Base-by-base conservation (phyloP, 1,140 invertebrate genomes). In the Dolichoris vasculosae region DNA sequence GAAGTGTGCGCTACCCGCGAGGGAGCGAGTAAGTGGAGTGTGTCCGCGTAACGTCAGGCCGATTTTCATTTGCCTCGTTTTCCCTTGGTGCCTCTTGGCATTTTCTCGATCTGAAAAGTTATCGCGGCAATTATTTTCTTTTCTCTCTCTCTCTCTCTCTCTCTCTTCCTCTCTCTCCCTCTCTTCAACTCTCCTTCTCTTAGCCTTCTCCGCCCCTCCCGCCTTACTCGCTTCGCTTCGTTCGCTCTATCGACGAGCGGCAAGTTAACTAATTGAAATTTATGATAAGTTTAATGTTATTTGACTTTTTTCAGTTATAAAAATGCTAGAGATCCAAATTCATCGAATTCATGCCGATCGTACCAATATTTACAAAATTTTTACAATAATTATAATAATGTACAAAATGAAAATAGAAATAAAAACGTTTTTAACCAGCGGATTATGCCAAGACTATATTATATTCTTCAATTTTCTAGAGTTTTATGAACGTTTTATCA, bases 1-100 rank as follows among this genome's bases (percentile, higher is more conserved):
- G 26, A 43, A 55, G 63, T 30, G 23, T n/a, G 80, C 40, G 73
- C 9, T 83, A 20, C 64, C 35, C 40, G 51, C 35, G 40, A 38
- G 76, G 32, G 13, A 30, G 78, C 38, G 51, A 83, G 82, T 43
- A 84, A 84, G 83, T 84, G 83, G 83, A 84, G 76, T 84, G 64
- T 55, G 76, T 84, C 75, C 83, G 76, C 59, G 64, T 69, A 71
- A 67, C 75, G 83, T 79, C 76, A 77, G 76, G 7, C 77, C 64
- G 51, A 81, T 83, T 83, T 83, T 83, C 82, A 77, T 83, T 77
- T 77, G 73, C 55, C 73, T 83, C 82, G 40, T 46, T 51, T 64
- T 30, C 78, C 40, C 9, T 9, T 55, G 75, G 46, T 23, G 26
- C 78, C 63, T 40, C 59, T 32, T 67, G 46, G 63, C 40, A 64